A percentile compares a stretch with the other conserved stretches of the same genome.
These are phyloP conservation scores for Andrena cerasifolii DNA, from an alignment of 1,140 invertebrate species.

Conservation along the genomic window DNA sequence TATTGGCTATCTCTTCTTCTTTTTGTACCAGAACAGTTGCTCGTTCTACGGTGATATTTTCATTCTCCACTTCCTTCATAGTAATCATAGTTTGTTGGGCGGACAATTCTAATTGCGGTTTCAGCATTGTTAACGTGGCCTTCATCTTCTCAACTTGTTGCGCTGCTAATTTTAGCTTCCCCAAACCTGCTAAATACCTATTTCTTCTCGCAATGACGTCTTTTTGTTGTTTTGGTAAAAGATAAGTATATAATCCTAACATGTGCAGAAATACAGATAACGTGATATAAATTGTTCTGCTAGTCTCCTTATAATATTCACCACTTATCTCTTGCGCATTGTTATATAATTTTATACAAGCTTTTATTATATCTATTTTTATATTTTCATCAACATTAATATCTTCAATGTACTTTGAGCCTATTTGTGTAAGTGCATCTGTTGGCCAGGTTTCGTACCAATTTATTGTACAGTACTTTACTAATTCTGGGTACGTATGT, in stretches of 20 bases:
- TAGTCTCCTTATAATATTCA: conserved; percentile 71
- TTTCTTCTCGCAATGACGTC: conserved; percentile 83
- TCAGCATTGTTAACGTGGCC: conserved; percentile 84
- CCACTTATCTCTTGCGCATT: conserved; percentile 78
- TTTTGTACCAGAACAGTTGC: conserved; percentile 85
- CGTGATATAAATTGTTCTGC: conserved; percentile 84
- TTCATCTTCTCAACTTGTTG: conserved; percentile 86
- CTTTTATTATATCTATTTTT: conserved; percentile 80
- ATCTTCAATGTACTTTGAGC: conserved; percentile 85
- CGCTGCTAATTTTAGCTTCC: conserved; percentile 86
- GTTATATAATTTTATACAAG: conserved; percentile 85
- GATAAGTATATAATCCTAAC: conserved; percentile 83
- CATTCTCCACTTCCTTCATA: conserved; percentile 86
- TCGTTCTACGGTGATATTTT: conserved; percentile 87
- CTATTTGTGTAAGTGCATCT: conserved; percentile 87
- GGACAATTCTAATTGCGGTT: conserved; percentile 87
- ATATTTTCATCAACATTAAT: conserved; percentile 82
- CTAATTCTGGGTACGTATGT: conserved; percentile 85
- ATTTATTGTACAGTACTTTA: conserved; percentile 89
- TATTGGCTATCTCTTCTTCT: conserved; percentile 87
- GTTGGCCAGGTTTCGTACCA: conserved; percentile 89
- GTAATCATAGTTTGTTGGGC: conserved; percentile 85
- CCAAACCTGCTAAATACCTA: conserved; percentile 84
- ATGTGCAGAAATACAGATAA: conserved; percentile 84
- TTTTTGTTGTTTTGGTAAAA: conserved; percentile 83